Percentiles rank a stretch among this genome's conserved stretches.
These are phyloP conservation scores for Zosterops hypoxanthus DNA, from an alignment of 2,113 vertebrate genomes.

Conservation along the genomic window DNA sequence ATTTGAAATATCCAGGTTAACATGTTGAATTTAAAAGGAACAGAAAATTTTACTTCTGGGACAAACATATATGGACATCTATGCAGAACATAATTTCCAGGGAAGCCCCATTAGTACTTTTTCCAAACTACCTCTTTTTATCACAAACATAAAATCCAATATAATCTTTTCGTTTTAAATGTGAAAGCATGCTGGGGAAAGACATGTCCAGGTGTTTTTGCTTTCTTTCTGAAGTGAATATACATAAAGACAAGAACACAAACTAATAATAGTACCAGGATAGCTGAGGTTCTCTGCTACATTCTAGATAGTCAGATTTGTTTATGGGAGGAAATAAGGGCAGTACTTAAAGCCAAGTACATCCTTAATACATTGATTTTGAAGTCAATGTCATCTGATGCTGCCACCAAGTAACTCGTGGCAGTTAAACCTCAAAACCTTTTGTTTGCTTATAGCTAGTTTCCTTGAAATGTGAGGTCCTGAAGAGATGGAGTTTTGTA, in stretches of 20 bases:
- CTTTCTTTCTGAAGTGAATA: neutral
- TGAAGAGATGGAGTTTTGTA: neutral
- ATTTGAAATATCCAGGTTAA: neutral
- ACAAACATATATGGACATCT: neutral
- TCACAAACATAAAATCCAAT: neutral
- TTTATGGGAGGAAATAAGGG: neutral
- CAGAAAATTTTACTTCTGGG: neutral
- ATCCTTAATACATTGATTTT: neutral
- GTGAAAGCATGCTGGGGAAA: neutral
- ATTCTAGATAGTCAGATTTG: neutral
- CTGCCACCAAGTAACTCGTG: neutral
- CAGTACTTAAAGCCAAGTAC: neutral
- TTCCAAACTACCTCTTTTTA: neutral
- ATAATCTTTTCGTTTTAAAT: neutral
- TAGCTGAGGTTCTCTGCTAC: neutral
- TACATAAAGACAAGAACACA: neutral
- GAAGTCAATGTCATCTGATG: neutral
- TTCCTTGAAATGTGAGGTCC: neutral
- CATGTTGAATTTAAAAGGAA: neutral
- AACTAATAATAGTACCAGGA: neutral
- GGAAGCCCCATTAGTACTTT: neutral
- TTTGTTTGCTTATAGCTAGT: neutral
- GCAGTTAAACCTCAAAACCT: neutral
- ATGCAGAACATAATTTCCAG: neutral
- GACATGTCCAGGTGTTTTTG: neutral